These are phyloP conservation scores for Pterophyllum scalare DNA, from an alignment of 2,113 vertebrate species.

Conservation along the genomic window DNA sequence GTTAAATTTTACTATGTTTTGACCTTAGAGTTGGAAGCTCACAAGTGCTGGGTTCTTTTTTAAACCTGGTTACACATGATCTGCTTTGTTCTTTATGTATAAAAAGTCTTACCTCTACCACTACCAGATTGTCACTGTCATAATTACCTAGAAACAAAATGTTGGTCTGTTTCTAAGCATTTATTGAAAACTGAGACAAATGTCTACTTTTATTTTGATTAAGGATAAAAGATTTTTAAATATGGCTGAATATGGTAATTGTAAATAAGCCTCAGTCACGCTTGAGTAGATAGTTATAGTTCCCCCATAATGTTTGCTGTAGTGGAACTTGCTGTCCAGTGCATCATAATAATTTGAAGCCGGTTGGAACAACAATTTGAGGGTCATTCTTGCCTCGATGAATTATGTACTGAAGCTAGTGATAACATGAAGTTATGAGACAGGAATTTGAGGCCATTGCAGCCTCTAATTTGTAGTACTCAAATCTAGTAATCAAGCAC, in stretches of 20 bases:
- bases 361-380: neutral
- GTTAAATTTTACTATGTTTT: too few relatives aligned
- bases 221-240: neutral
- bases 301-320: neutral
- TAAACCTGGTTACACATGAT: too few relatives aligned
- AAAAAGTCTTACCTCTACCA: too few relatives aligned
- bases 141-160: neutral
- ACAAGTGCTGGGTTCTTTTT: too few relatives aligned
- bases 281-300: neutral
- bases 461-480: slow-evolving; percentile 10
- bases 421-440: neutral
- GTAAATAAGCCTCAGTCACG: neutral
- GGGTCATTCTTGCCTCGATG: neutral
- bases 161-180: neutral
- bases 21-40: too few relatives aligned
- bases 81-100: too few relatives aligned
- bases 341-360: neutral
- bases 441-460: neutral
- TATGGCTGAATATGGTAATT: neutral
- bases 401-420: neutral
- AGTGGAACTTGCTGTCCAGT: neutral
- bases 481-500: slow-evolving; percentile 17
- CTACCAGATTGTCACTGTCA: neutral
- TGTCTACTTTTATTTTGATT: neutral
- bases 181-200: neutral